phyloP scores from a whole-genome alignment of 2,888 invertebrate species.

The Hyles lineata region DNA sequence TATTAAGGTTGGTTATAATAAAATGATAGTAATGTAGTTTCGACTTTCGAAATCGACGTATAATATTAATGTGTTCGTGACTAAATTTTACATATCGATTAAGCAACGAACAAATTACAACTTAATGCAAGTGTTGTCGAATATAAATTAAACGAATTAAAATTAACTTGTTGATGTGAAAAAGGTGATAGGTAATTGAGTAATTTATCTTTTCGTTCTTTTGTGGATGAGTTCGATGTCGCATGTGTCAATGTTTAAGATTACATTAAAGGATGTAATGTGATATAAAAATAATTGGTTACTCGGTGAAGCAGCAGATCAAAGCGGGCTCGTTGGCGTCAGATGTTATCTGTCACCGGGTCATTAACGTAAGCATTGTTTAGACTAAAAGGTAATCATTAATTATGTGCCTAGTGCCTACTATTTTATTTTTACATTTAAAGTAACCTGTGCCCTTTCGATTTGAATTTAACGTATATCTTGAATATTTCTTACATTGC shows the following conservation, averaged over 20 bases:
- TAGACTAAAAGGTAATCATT: slow-evolving; percentile 6
- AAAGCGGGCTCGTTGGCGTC: slow-evolving; percentile 31
- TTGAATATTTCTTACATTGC: neutral
- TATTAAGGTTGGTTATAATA: too few species aligned
- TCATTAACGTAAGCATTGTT: slow-evolving; percentile 28
- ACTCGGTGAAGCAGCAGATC: neutral
- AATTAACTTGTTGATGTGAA: neutral
- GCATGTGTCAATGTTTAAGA: neutral
- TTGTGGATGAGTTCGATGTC: slow-evolving; percentile 6
- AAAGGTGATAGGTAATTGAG: neutral
- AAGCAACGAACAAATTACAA: neutral
- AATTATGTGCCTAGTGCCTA: slow-evolving; percentile 4
- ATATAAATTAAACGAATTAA: slow-evolving; percentile 6
- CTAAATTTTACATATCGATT: slow-evolving; percentile 1
- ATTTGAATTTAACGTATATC: neutral
- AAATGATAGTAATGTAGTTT: neutral
- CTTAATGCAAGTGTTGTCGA: neutral
- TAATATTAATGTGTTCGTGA: neutral
- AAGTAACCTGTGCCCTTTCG: neutral
- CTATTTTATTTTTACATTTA: neutral
- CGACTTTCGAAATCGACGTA: neutral
- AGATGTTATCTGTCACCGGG: slow-evolving; percentile 36
- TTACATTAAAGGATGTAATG: slow-evolving; percentile 7
- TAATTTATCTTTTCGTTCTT: neutral
- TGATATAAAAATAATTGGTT: neutral